phyloP scores from a whole-genome alignment of 2,888 invertebrate genomes.

The Cartodere bifasciata region DNA sequence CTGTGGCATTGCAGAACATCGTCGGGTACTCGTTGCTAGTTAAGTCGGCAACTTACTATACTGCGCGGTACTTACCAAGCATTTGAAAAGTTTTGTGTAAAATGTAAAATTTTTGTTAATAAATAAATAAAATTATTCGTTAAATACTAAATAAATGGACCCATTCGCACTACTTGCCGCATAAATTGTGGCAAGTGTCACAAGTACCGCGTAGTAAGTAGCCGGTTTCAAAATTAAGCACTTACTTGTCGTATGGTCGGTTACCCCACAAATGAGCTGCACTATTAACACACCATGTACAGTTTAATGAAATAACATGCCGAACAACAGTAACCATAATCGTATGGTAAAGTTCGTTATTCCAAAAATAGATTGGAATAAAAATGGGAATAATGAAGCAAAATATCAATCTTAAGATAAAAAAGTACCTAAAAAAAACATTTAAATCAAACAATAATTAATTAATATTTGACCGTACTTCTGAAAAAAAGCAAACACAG shows the following conservation, averaged over 20 bases:
- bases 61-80: no score
- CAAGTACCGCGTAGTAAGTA: no score
- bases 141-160: no score
- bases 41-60: no score
- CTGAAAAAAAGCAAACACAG: slow-evolving; percentile 64
- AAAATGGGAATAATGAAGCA: slow-evolving; percentile 45
- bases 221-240: no score
- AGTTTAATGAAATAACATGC: slow-evolving; percentile 63
- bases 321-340: slow-evolving; percentile 27
- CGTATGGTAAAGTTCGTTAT: slow-evolving; percentile 36
- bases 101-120: no score
- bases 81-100: no score
- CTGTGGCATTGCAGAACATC: no score
- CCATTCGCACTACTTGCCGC: no score
- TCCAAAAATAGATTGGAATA: slow-evolving; percentile 53
- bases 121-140: no score
- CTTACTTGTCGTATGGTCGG: slow-evolving; percentile 73
- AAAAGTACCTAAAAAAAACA: slow-evolving; percentile 19
- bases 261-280: slow-evolving; percentile 84
- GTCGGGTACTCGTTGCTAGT: no score
- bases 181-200: no score
- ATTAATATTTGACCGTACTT: slow-evolving; percentile 39
- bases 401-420: slow-evolving; percentile 38
- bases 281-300: slow-evolving; percentile 85
- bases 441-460: slow-evolving; percentile 28